These are phyloP conservation scores for Pelecanus crispus DNA, from an alignment of 2,113 vertebrate genomes.

Conservation along the genomic window DNA sequence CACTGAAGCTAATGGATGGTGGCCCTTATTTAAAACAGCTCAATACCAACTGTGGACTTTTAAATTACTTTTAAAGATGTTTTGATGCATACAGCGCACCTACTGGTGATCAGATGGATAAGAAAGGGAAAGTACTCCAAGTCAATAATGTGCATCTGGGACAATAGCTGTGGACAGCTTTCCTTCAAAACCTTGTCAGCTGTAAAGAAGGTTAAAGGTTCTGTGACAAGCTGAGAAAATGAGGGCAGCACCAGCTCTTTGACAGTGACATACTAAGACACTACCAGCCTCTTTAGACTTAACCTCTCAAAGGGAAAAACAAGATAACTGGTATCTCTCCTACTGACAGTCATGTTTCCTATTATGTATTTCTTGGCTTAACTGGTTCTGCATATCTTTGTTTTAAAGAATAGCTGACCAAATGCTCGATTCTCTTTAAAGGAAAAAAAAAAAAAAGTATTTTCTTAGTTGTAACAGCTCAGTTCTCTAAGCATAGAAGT, in stretches of 20 bases:
- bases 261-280: background rate
- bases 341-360: background rate
- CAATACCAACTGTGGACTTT: background rate
- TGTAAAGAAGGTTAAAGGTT: background rate
- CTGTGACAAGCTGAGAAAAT: background rate
- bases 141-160: accelerated
- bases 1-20: background rate
- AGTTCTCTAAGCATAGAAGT: background rate
- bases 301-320: background rate
- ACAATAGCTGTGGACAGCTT: background rate
- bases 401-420: background rate
- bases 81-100: background rate
- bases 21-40: background rate
- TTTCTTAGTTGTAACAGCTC: background rate
- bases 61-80: background rate
- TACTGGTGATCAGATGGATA: background rate
- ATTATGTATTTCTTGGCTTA: background rate
- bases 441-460: too few relatives aligned
- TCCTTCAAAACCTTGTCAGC: background rate
- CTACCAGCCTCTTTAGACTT: background rate
- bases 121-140: background rate
- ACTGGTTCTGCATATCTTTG: background rate
- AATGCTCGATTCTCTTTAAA: background rate
- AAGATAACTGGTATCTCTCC: background rate
- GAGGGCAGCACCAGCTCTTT: background rate